A percentile compares a stretch with the other conserved stretches of the same genome.
Evolutionary conservation across 2,797 vertebrate species (phyloP).

Genomic region (Phrynocephalus forsythii): DNA sequence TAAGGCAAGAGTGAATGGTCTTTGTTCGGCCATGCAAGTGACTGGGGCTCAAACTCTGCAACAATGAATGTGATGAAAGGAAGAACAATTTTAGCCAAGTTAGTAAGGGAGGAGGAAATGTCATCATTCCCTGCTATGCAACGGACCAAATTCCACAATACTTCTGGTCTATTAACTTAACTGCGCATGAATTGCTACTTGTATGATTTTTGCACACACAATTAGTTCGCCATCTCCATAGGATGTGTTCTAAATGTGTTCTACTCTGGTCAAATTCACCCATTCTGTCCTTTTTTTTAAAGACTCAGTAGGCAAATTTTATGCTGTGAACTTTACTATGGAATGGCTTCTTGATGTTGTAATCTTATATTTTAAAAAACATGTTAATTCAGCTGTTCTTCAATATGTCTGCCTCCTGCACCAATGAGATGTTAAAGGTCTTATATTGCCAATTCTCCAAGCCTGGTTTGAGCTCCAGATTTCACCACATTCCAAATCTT

Average conservation of each 20-base stretch:
- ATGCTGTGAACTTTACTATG: slow-evolving; percentile 13
- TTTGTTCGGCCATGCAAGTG: slow-evolving; percentile 7
- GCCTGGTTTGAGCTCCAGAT: neutral
- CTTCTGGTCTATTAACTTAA: slow-evolving; percentile 10
- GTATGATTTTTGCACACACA: slow-evolving; percentile 27
- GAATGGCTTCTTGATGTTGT: neutral
- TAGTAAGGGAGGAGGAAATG: neutral
- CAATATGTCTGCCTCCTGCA: neutral
- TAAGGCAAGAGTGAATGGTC: neutral
- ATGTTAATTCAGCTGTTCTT: slow-evolving; percentile 4
- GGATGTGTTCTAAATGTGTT: slow-evolving; percentile 3
- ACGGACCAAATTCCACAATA: slow-evolving; percentile 8
- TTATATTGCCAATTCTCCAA: neutral
- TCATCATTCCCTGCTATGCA: slow-evolving; percentile 17
- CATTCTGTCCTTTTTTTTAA: neutral
- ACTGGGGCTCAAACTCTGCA: neutral
- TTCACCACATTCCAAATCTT: neutral
- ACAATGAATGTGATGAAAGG: neutral
- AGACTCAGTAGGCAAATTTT: neutral
- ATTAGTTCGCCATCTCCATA: slow-evolving; percentile 12
- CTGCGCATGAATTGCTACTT: slow-evolving; percentile 21
- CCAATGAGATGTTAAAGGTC: neutral
- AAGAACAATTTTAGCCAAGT: slow-evolving; percentile 6
- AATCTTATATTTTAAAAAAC: slow-evolving; percentile 17
- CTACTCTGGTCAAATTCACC: slow-evolving; percentile 1